Percentiles rank a stretch among this genome's conserved stretches.
phyloP scores from a whole-genome alignment of 2,797 vertebrate genomes.

The Anguilla pacifica region DNA sequence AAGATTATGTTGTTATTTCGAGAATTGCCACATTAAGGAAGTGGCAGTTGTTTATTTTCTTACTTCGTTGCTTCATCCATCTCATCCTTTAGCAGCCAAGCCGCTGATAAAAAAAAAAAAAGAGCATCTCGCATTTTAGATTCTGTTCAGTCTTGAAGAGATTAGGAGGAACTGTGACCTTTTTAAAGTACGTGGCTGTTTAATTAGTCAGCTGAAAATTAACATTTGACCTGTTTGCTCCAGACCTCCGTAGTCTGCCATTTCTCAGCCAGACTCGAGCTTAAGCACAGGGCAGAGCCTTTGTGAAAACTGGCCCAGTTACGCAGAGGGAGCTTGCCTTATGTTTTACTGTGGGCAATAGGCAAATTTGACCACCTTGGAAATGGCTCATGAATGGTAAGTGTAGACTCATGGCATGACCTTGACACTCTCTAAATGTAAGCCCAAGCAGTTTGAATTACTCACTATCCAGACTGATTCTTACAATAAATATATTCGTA shows the following conservation, averaged over 20 bases:
- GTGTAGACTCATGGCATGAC: neutral
- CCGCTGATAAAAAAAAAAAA: neutral
- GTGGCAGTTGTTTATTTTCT: constrained; percentile 5
- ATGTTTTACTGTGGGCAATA: neutral
- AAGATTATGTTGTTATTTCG: neutral
- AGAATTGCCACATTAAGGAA: constrained; percentile 10
- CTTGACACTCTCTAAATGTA: neutral
- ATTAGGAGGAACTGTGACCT: neutral
- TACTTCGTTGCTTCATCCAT: neutral
- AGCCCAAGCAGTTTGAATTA: too few species aligned
- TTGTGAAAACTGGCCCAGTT: neutral
- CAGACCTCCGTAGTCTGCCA: neutral
- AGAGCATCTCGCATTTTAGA: neutral
- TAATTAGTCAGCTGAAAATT: neutral
- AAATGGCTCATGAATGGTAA: neutral
- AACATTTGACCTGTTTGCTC: neutral
- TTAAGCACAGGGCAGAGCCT: neutral
- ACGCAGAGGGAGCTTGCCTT: neutral
- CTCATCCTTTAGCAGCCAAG: neutral
- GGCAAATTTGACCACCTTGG: neutral
- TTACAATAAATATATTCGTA: too few species aligned
- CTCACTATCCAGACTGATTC: too few species aligned
- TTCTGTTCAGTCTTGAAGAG: neutral
- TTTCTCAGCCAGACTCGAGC: neutral
- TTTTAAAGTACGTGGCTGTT: neutral